phyloP scores from a whole-genome alignment of 2,888 invertebrate species.

The Chrysotoxum bicinctum region DNA sequence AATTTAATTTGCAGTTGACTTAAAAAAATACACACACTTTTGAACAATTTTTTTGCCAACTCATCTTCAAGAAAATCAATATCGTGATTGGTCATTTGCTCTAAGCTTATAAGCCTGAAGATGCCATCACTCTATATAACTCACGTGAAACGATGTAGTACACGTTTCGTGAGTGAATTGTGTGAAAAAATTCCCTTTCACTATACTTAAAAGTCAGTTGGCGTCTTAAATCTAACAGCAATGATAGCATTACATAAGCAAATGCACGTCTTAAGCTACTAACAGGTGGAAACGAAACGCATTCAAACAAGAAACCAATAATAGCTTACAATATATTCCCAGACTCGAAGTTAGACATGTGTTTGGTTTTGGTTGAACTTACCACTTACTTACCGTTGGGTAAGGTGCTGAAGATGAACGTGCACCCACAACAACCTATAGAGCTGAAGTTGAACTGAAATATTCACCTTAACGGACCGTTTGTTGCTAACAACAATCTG shows the following conservation, averaged over 20 bases:
- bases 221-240: constrained; percentile 37
- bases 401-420: constrained; percentile 10
- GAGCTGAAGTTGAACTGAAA: not conserved
- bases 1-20: not conserved
- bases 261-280: constrained; percentile 13
- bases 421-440: constrained; percentile 10
- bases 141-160: not conserved
- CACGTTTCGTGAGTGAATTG: constrained; percentile 11
- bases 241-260: constrained; percentile 40
- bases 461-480: constrained; percentile 7
- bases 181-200: constrained; percentile 54
- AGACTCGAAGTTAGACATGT: constrained; percentile 6
- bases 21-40: not conserved
- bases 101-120: constrained; percentile 16
- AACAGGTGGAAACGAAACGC: constrained; percentile 6
- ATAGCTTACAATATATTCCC: constrained; percentile 32
- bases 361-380: not conserved
- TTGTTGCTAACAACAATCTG: constrained; percentile 32
- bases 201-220: constrained; percentile 47
- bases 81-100: constrained; percentile 31
- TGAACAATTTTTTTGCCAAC: not conserved
- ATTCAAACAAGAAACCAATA: constrained; percentile 32
- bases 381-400: not conserved
- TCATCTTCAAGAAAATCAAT: constrained; percentile 11
- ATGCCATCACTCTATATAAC: constrained; percentile 52